Percentiles rank a stretch among this genome's conserved stretches.
Evolutionary conservation across 2,113 vertebrate species (phyloP).

Genomic region (Pterocles burchelli): DNA sequence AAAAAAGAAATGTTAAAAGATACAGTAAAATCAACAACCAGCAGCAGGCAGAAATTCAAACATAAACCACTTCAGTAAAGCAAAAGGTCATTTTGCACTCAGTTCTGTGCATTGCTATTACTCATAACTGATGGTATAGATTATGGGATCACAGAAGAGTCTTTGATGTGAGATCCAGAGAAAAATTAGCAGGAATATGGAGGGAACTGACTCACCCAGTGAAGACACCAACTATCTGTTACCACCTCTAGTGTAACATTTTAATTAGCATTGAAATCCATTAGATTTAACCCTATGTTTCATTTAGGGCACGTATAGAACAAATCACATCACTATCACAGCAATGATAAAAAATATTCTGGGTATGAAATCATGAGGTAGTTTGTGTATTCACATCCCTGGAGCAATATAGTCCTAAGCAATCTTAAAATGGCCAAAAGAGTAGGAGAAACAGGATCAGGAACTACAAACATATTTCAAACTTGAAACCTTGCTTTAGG

Average conservation of each 20-base stretch:
- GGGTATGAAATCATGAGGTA: not conserved
- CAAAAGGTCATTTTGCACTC: not conserved
- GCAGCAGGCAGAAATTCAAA: not conserved
- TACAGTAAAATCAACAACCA: not conserved
- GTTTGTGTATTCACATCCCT: constrained; percentile 3
- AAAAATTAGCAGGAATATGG: not conserved
- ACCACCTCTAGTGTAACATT: not conserved
- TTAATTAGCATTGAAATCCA: constrained; percentile 56
- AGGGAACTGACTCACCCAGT: constrained; percentile 17
- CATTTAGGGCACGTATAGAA: constrained; percentile 30
- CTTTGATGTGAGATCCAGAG: not conserved
- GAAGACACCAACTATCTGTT: constrained; percentile 16
- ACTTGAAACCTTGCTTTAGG: not conserved
- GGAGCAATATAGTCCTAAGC: constrained; percentile 19
- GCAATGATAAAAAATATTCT: constrained; percentile 12
- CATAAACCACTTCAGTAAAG: not conserved
- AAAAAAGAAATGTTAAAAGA: not conserved
- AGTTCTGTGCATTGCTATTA: not conserved
- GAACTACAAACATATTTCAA: not conserved
- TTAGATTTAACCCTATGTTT: constrained; percentile 35
- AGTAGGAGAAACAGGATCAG: not conserved
- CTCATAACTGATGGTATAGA: constrained; percentile 23
- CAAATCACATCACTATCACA: constrained; percentile 12
- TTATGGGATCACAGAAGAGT: not conserved
- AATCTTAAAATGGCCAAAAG: constrained; percentile 43